phyloP scores from a whole-genome alignment of 1,140 invertebrate genomes.

The Drosophila jambulina region DNA sequence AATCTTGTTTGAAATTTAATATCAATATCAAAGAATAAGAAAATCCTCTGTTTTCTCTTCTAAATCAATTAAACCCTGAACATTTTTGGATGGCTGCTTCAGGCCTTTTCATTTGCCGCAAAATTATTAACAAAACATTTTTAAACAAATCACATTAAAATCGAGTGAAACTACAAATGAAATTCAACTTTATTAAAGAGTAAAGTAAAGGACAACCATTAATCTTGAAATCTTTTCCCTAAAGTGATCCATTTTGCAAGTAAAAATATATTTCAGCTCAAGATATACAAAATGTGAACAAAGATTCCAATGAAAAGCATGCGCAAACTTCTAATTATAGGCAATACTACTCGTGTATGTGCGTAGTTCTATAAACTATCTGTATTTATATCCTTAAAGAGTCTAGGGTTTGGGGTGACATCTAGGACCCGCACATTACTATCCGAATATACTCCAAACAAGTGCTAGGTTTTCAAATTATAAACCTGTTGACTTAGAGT shows the following conservation, averaged over 20 bases:
- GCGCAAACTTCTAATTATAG: conserved; percentile 38
- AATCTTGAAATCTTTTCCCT: conserved; percentile 1
- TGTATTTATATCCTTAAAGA: conserved; percentile 20
- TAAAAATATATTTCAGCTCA: conserved; percentile 28
- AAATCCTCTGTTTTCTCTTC: background rate
- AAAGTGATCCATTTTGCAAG: background rate
- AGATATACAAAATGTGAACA: conserved; percentile 16
- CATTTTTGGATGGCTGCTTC: too few relatives aligned
- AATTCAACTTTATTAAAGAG: background rate
- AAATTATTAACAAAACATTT: background rate
- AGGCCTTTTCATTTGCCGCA: background rate
- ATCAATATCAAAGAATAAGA: background rate
- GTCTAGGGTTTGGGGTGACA: conserved; percentile 27
- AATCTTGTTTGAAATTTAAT: background rate
- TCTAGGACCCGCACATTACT: conserved; percentile 20
- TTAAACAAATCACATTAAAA: background rate
- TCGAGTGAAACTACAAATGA: background rate
- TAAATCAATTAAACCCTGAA: too few relatives aligned
- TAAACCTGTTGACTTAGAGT: conserved; percentile 54
- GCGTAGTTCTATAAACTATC: conserved; percentile 31
- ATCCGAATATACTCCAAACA: conserved; percentile 58
- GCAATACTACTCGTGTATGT: conserved; percentile 36
- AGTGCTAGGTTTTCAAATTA: conserved; percentile 63
- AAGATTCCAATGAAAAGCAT: conserved; percentile 31
- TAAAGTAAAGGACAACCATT: background rate